Evolutionary conservation across 2,888 invertebrate genomes (phyloP).

Genomic region (Noctua fimbriata): DNA sequence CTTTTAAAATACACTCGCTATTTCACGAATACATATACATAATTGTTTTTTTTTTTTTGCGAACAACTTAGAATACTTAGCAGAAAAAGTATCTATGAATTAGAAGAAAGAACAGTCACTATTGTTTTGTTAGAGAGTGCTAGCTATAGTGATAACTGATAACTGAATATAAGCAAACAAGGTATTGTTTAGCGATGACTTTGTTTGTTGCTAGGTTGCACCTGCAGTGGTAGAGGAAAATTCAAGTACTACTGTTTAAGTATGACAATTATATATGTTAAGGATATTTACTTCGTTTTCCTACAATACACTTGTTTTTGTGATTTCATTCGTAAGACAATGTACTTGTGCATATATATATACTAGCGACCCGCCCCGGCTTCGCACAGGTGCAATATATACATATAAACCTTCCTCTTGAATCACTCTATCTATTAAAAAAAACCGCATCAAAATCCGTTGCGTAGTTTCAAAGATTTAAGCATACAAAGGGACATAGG

Average conservation of each 20-base stretch:
- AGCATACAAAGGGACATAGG: too few species aligned
- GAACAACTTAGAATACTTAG: not conserved
- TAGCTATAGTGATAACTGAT: constrained; percentile 9
- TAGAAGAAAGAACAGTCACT: constrained; percentile 6
- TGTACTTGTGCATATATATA: constrained; percentile 10
- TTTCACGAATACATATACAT: not conserved
- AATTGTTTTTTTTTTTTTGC: too few species aligned
- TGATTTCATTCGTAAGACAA: not conserved
- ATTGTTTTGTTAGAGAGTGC: constrained; percentile 1
- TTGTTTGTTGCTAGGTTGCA: constrained; percentile 3
- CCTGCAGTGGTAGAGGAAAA: constrained; percentile 19
- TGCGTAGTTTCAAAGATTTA: too few species aligned
- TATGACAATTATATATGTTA: constrained; percentile 18
- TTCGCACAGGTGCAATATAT: too few species aligned
- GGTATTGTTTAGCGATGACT: constrained; percentile 26
- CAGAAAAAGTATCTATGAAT: not conserved
- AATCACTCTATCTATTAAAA: too few species aligned
- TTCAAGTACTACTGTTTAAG: constrained; percentile 11
- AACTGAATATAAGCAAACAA: constrained; percentile 20
- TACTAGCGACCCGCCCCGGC: too few species aligned
- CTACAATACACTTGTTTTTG: constrained; percentile 14
- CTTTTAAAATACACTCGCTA: not conserved
- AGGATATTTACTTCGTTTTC: constrained; percentile 28
- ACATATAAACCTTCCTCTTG: too few species aligned
- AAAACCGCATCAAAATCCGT: too few species aligned